phyloP scores from a whole-genome alignment of 2,888 invertebrate genomes.

The Sinotaia quadrata region DNA sequence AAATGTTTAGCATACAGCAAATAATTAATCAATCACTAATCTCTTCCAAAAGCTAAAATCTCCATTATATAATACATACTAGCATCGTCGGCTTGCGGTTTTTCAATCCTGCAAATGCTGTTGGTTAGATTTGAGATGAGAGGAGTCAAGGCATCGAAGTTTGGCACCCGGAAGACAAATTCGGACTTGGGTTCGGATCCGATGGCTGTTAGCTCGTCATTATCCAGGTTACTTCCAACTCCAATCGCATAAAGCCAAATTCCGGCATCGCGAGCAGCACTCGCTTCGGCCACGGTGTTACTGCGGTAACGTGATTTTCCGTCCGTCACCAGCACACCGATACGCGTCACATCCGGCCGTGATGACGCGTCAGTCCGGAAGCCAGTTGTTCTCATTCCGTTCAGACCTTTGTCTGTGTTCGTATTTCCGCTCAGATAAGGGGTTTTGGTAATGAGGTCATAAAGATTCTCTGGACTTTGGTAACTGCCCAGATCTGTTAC shows the following conservation, averaged over 20 bases:
- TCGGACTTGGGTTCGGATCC: constrained; percentile 52
- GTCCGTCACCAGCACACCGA: constrained; percentile 58
- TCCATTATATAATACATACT: background rate
- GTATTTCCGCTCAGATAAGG: constrained; percentile 26
- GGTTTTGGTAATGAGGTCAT: background rate
- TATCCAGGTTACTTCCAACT: constrained; percentile 47
- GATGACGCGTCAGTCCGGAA: background rate
- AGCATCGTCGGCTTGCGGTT: constrained; percentile 11
- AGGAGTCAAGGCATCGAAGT: constrained; percentile 49
- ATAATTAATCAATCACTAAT: no score
- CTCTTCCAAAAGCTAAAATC: no score
- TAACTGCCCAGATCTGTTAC: constrained; percentile 18
- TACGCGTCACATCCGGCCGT: constrained; percentile 28
- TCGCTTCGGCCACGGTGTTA: constrained; percentile 32
- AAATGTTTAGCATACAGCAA: no score
- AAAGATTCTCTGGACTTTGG: constrained; percentile 16
- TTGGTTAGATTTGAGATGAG: constrained; percentile 48
- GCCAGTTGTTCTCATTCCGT: constrained; percentile 16
- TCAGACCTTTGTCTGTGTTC: constrained; percentile 26
- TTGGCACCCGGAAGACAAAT: constrained; percentile 48
- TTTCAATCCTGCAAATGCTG: constrained; percentile 38
- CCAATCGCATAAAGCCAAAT: constrained; percentile 54
- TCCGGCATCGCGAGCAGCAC: constrained; percentile 33
- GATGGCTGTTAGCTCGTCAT: constrained; percentile 53
- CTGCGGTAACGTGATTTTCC: constrained; percentile 41